These are phyloP conservation scores for Stictocephala bisonia DNA, from an alignment of 2,888 invertebrate genomes.

Conservation along the genomic window DNA sequence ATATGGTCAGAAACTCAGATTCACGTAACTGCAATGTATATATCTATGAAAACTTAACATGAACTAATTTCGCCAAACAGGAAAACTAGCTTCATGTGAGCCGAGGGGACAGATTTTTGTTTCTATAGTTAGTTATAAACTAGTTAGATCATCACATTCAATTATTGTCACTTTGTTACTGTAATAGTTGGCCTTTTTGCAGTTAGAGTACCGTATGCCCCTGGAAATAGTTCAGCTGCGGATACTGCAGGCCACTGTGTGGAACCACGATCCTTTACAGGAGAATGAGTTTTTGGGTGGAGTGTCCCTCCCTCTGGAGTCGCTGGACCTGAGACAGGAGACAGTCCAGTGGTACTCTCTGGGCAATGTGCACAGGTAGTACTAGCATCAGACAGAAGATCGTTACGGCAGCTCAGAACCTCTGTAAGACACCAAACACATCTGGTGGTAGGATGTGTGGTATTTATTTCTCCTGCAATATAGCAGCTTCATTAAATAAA, in stretches of 20 bases:
- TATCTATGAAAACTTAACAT: too few species aligned
- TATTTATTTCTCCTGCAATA: too few species aligned
- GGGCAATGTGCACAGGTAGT: slow-evolving; percentile 63
- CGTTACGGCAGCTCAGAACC: background rate
- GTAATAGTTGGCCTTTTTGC: slow-evolving; percentile 54
- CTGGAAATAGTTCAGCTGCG: slow-evolving; percentile 80
- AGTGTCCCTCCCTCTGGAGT: slow-evolving; percentile 81
- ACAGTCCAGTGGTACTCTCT: slow-evolving; percentile 89
- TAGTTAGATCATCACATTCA: too few species aligned
- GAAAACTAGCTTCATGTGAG: too few species aligned
- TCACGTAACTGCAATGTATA: too few species aligned
- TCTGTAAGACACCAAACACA: background rate
- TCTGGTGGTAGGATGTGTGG: too few species aligned
- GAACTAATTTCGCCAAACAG: too few species aligned
- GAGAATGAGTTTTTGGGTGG: slow-evolving; percentile 96
- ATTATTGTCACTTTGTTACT: background rate
- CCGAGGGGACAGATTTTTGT: too few species aligned
- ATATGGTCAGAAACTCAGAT: too few species aligned
- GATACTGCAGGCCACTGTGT: slow-evolving; percentile 90
- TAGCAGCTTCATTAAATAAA: too few species aligned
- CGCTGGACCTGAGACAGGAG: slow-evolving; percentile 81
- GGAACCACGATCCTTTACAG: slow-evolving; percentile 94
- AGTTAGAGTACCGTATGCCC: slow-evolving; percentile 90
- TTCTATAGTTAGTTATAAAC: too few species aligned
- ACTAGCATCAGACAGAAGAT: background rate